Evolutionary conservation across 1,140 invertebrate genomes (phyloP).

Genomic region (Subanguina moxae): DNA sequence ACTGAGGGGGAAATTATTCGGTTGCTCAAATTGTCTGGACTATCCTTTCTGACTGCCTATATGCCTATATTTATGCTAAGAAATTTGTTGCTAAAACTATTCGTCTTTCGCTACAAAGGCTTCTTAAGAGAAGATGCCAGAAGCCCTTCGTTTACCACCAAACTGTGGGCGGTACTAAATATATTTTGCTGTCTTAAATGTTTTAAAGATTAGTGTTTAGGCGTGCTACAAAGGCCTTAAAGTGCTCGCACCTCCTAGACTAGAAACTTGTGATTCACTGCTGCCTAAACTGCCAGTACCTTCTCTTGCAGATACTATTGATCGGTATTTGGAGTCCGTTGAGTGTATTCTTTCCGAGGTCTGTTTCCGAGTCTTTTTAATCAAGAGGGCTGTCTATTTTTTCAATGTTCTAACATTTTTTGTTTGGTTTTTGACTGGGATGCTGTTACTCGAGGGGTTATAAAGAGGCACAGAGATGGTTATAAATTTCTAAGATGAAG

Average conservation of each 20-base stretch:
- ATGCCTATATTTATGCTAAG: slow-evolving; percentile 46
- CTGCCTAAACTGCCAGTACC: slow-evolving; percentile 48
- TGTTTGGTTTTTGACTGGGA: too few species aligned
- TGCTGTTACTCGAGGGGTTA: too few species aligned
- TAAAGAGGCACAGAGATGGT: too few species aligned
- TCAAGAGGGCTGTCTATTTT: too few species aligned
- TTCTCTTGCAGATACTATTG: slow-evolving; percentile 30
- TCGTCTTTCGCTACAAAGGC: slow-evolving; percentile 53
- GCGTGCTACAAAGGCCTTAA: slow-evolving; percentile 29
- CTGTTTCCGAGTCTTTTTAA: too few species aligned
- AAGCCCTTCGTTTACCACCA: slow-evolving; percentile 47
- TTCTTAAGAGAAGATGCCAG: slow-evolving; percentile 53
- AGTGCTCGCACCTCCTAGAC: slow-evolving; percentile 31
- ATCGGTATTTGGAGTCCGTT: slow-evolving; percentile 41
- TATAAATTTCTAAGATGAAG: too few species aligned
- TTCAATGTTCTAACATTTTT: too few species aligned
- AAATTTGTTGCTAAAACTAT: slow-evolving; percentile 35
- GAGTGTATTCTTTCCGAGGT: slow-evolving; percentile 36
- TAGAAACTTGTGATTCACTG: slow-evolving; percentile 46
- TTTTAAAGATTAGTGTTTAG: too few species aligned
- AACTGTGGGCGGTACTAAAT: slow-evolving; percentile 53
- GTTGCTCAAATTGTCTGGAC: background rate
- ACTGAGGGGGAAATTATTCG: background rate
- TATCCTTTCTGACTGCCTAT: slow-evolving; percentile 38
- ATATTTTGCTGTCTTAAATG: background rate